phyloP scores from a whole-genome alignment of 2,888 invertebrate species.

The Nymphalis c-album region DNA sequence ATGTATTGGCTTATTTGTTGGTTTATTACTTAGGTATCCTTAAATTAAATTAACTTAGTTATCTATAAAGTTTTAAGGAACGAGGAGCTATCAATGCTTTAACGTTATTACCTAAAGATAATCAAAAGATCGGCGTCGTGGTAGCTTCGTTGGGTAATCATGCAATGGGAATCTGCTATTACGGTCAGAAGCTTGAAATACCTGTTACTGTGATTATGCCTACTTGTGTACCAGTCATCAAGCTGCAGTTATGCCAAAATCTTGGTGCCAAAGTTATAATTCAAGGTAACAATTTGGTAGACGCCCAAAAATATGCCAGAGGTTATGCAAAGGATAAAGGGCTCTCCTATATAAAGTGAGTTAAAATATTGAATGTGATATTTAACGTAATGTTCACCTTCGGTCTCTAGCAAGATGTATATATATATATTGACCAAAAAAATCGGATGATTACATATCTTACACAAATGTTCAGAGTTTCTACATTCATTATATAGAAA shows the following conservation, averaged over 20 bases:
- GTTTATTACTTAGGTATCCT: too few species aligned
- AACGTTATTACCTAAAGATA: slow-evolving; percentile 78
- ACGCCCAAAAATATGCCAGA: slow-evolving; percentile 83
- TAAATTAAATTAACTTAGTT: background rate
- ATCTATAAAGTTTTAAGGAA: slow-evolving; percentile 84
- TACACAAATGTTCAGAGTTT: too few species aligned
- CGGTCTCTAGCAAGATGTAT: too few species aligned
- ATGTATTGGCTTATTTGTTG: too few species aligned
- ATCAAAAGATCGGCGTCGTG: slow-evolving; percentile 83
- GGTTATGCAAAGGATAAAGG: slow-evolving; percentile 80
- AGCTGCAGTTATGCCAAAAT: slow-evolving; percentile 83
- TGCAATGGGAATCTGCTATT: slow-evolving; percentile 84
- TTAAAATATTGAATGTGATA: background rate
- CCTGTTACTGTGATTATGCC: slow-evolving; percentile 87
- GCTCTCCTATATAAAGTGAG: slow-evolving; percentile 82
- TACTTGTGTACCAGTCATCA: slow-evolving; percentile 83
- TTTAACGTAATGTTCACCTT: too few species aligned
- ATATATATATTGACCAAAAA: too few species aligned
- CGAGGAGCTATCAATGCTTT: slow-evolving; percentile 85
- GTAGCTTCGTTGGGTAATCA: slow-evolving; percentile 88
- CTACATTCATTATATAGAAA: too few species aligned
- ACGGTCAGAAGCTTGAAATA: slow-evolving; percentile 81
- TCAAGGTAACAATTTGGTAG: slow-evolving; percentile 82
- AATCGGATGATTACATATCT: too few species aligned
- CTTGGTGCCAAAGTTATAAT: slow-evolving; percentile 85